Base-by-base conservation (phyloP, 2,113 vertebrate species). In the Drymodes brunneopygia region DNA sequence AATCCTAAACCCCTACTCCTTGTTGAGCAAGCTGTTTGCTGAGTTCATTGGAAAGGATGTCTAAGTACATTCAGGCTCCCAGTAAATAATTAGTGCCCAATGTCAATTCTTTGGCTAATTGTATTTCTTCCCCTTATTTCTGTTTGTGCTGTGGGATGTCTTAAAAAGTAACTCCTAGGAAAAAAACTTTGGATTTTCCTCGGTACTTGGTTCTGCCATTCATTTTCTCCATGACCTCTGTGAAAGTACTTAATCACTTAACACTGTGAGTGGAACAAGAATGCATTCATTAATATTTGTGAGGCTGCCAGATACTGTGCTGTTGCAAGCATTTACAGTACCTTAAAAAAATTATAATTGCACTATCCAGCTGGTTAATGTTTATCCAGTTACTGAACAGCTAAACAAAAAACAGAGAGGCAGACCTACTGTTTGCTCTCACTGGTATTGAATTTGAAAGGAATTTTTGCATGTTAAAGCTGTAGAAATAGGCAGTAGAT, bases 211-310 rank as follows among this genome's bases (percentile, higher is more conserved):
- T 88, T 94, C 82, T 96, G 72, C 86, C 75, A 53, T 78, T 94
- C 53, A 71, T 96, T 95, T 95, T 94, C 93, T 96, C 85, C 85
- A 62, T 86, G 94, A 93, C 88, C 94, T 95, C 91, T 94, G 86
- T 57, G 86, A 92, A 94, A 95, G 80, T 60, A 88, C 86, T 95
- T 97, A 97, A 96, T 96, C 91, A 7, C 60, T 91, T 96, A 94
- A 94, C 86, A 95, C 83, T 38, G 5, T 71, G 83, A 94, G 91
- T 47, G 60, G 86, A 97, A 97, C 88, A 96, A 94, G 94, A 95
- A 97, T 83, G 83, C 69, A 95, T 95, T 97, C 96, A 95, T 97
- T 94, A 95, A 95, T 95, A 94, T 73, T 91, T 95, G 93, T 86
- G 88, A 96, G 67, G 64, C 60, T 96, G 92, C 92, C 94, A 97